Base-by-base conservation (phyloP, 2,797 vertebrate genomes). In the Tokudaia tokunoshimensis region DNA sequence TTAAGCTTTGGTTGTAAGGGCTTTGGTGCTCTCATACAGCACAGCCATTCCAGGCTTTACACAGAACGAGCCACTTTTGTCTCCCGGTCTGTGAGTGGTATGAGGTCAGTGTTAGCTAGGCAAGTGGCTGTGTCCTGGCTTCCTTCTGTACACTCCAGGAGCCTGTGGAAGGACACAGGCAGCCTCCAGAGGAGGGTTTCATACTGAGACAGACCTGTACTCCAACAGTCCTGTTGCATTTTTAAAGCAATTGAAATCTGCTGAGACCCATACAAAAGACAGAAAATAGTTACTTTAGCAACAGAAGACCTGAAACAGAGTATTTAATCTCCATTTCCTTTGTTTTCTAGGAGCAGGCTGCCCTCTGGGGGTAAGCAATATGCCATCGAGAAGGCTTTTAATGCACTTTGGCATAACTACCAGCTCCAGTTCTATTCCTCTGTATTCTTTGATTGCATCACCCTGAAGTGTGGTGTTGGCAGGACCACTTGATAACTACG, bases 321-420 rank as follows among this genome's bases (percentile, higher is more conserved):
- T 89, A 61, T 97, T 96, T 96, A 92, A 92, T 92, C 79, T 95
- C 82, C 89, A 82, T 97, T 96, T 95, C 93, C 81, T 94, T 97
- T 95, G 93, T 97, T 97, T 97, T 97, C 94, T 95, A 97, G 96
- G 95, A 97, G 86, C 97, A 97, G 95, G 97, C 95, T 97, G 22
- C 96, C 94, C 94, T 97, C 59, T 96, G 92, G 85, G 57, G 97
- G 88, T 93, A 76, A 93, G 94, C 87, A 67, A 3, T 95, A 91
- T 14, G 7, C 84, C 94, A 94, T 97, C 57, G 92, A 47, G 94
- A 94, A 96, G 96, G 31, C 90, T 97, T 96, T 97, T 96, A 94
- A 85, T 97, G 88, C 59, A 0, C 82, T 24, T 31, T 61, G 87
- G 91, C 93, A 12, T 96, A 96, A 96, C 84, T 97, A 83, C 88